Evolutionary conservation across 2,797 vertebrate species (phyloP).

Genomic region (Bucorvus abyssinicus): DNA sequence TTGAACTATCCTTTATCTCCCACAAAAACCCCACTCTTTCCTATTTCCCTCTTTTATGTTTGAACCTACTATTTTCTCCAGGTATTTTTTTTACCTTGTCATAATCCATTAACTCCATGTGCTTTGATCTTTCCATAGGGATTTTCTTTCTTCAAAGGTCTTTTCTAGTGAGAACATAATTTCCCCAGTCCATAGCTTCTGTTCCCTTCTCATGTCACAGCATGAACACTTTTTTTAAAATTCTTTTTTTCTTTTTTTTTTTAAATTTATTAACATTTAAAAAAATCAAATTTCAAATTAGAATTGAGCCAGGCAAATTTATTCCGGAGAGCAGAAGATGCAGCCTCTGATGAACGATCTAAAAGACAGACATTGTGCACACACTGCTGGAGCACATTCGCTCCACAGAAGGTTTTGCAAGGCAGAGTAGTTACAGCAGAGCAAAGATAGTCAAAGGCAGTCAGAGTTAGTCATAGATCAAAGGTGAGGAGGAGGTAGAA

Average conservation of each 20-base stretch:
- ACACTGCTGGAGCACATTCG: not conserved
- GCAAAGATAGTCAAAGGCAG: not conserved
- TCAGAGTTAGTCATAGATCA: not conserved
- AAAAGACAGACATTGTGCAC: not conserved
- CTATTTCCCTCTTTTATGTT: not conserved
- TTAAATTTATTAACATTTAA: not conserved
- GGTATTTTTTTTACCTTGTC: not conserved
- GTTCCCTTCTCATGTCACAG: not conserved
- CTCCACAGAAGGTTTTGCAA: not conserved
- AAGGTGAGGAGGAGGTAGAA: not conserved
- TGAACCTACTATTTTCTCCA: constrained; percentile 18
- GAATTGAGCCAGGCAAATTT: not conserved
- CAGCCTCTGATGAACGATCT: not conserved
- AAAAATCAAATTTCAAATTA: not conserved
- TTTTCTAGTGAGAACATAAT: not conserved
- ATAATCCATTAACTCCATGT: not conserved
- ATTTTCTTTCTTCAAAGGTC: constrained; percentile 16
- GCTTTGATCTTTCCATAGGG: constrained; percentile 27
- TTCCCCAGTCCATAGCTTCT: not conserved
- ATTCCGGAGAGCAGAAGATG: not conserved
- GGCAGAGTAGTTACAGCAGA: not conserved
- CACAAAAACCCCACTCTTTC: not conserved
- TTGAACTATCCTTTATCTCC: not conserved
- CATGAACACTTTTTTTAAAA: not conserved
- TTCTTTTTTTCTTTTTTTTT: rapidly evolving